Conservation (phyloP, 1,140 invertebrate species). For the Tenebrio molitor region DNA sequence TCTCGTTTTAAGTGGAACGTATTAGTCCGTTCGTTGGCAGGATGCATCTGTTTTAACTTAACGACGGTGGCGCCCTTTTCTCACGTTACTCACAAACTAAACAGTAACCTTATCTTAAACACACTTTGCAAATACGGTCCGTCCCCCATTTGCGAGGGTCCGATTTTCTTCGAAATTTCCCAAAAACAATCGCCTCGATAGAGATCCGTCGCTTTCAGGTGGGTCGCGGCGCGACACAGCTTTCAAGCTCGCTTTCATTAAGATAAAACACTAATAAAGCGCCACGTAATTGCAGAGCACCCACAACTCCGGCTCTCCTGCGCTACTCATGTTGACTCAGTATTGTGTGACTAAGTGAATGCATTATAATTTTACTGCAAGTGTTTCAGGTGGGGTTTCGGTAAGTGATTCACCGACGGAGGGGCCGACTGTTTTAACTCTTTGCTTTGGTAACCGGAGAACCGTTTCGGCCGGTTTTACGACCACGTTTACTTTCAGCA, state of each 20-base stretch:
- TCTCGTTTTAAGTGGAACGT: constrained; percentile 5
- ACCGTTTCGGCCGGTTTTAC: constrained; percentile 20
- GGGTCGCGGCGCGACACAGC: neutral
- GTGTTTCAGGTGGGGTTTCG: constrained; percentile 51
- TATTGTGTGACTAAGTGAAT: constrained; percentile 53
- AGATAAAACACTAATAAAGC: constrained; percentile 44
- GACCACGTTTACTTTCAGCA: constrained; percentile 6
- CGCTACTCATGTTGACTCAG: constrained; percentile 47
- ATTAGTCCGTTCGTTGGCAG: constrained; percentile 40
- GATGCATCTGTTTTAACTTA: constrained; percentile 55
- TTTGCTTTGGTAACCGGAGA: constrained; percentile 6
- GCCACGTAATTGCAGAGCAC: constrained; percentile 31
- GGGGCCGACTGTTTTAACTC: constrained; percentile 6
- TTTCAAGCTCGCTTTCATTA: constrained; percentile 35
- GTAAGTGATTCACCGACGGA: constrained; percentile 32
- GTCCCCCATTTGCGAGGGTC: neutral
- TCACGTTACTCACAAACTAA: constrained; percentile 60
- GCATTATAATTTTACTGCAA: constrained; percentile 52
- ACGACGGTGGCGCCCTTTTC: constrained; percentile 48
- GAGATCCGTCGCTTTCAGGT: neutral
- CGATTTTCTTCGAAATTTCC: constrained; percentile 13
- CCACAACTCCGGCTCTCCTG: constrained; percentile 16
- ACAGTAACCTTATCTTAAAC: constrained; percentile 60
- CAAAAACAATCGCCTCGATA: neutral
- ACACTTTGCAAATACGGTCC: constrained; percentile 55